These are phyloP conservation scores for Chelonia mydas DNA, from an alignment of 2,797 vertebrate species.

Conservation along the genomic window DNA sequence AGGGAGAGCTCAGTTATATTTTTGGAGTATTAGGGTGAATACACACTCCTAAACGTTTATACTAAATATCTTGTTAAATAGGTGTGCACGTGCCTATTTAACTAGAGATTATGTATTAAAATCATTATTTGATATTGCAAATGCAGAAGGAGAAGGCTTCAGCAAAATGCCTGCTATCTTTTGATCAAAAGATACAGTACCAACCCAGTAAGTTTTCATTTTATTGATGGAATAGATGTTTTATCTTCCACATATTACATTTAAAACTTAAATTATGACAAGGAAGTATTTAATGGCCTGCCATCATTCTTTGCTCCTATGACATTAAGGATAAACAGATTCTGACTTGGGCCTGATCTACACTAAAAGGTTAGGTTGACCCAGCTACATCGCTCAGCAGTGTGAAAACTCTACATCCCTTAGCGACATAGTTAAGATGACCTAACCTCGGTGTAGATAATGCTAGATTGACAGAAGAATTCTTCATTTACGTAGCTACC, in stretches of 20 bases:
- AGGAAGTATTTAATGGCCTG: not conserved
- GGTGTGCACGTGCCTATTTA: not conserved
- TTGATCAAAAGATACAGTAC: not conserved
- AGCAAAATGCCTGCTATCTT: not conserved
- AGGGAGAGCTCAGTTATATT: not conserved
- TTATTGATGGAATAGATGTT: fast-evolving
- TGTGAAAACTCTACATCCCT: not conserved
- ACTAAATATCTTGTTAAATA: not conserved
- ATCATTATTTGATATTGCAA: fast-evolving
- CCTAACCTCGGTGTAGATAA: not conserved
- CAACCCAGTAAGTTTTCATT: fast-evolving
- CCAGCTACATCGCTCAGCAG: not conserved
- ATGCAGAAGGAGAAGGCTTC: not conserved
- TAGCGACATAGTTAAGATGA: not conserved
- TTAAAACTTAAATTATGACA: not conserved
- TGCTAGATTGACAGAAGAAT: not conserved
- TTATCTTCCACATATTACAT: not conserved
- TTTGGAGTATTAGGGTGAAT: not conserved
- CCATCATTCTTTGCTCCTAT: not conserved
- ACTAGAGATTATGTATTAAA: fast-evolving
- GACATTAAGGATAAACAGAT: not conserved
- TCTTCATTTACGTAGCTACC: not conserved
- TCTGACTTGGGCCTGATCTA: not conserved
- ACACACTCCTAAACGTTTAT: not conserved
- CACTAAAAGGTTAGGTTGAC: not conserved